phyloP scores from a whole-genome alignment of 2,888 invertebrate genomes.

The Tiliacea aurago region DNA sequence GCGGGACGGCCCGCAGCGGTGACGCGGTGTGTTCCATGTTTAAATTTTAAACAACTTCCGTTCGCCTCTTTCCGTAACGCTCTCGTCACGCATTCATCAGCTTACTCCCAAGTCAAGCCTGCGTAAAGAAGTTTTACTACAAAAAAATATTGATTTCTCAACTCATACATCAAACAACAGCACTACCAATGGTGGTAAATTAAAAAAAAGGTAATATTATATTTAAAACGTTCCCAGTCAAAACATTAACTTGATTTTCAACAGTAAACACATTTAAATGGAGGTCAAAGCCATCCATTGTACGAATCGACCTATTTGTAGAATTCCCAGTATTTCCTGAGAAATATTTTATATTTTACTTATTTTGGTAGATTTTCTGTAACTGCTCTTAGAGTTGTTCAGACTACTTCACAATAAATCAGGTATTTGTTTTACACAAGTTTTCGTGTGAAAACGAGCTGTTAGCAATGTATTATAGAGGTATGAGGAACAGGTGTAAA shows the following conservation, averaged over 20 bases:
- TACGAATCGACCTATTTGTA: background rate
- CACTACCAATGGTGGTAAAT: no score
- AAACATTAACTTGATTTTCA: slow-evolving; percentile 27
- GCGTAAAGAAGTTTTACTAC: no score
- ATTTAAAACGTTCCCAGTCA: background rate
- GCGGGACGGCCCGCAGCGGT: no score
- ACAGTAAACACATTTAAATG: slow-evolving; percentile 24
- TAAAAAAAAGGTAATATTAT: no score
- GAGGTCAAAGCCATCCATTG: slow-evolving; percentile 15
- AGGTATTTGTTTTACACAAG: background rate
- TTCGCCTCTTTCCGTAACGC: no score
- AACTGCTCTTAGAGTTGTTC: background rate
- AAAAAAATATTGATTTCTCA: no score
- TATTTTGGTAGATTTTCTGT: slow-evolving; percentile 12
- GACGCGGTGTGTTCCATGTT: no score
- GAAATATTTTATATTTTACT: slow-evolving; percentile 7
- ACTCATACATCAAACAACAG: no score
- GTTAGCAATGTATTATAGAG: background rate
- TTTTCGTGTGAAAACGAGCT: background rate
- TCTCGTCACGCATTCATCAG: no score
- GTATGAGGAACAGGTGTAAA: no score
- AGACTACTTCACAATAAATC: background rate
- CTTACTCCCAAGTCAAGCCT: no score
- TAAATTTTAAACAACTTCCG: no score
- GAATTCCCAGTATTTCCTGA: background rate